Evolutionary conservation across 2,888 invertebrate genomes (phyloP).

Genomic region (Coelogynopora nodosa): DNA sequence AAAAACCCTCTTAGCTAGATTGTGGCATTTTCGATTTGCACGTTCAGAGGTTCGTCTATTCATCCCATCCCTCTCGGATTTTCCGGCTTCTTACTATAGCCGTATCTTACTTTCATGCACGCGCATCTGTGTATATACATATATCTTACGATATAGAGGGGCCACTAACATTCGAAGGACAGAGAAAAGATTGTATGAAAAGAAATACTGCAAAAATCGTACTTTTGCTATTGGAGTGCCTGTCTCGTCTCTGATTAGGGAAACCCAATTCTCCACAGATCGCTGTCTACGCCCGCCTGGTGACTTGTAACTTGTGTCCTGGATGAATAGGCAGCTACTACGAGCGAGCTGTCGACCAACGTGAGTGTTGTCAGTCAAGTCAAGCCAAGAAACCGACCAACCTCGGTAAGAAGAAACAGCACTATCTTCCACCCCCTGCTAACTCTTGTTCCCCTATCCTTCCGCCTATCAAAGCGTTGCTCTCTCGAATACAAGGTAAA

Average conservation of each 20-base stretch:
- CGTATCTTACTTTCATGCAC: neutral
- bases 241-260: neutral
- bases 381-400: slow-evolving; percentile 14
- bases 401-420: slow-evolving; percentile 28
- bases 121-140: neutral
- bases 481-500: slow-evolving; percentile 2
- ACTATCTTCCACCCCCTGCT: slow-evolving; percentile 25
- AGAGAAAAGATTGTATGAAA: slow-evolving; percentile 28
- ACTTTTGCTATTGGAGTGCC: slow-evolving; percentile 15
- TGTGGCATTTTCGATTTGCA: slow-evolving; percentile 31
- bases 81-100: neutral
- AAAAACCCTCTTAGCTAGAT: neutral
- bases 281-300: slow-evolving; percentile 25
- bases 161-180: slow-evolving; percentile 31
- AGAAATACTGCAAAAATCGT: slow-evolving; percentile 31
- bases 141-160: neutral
- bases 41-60: slow-evolving; percentile 14
- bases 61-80: neutral
- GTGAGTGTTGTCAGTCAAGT: slow-evolving; percentile 31
- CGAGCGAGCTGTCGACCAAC: slow-evolving; percentile 31
- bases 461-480: neutral
- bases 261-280: neutral
- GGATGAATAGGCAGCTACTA: slow-evolving; percentile 21
- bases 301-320: slow-evolving; percentile 28
- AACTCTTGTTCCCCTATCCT: slow-evolving; percentile 17